These are phyloP conservation scores for Linurgus olivaceus DNA, from an alignment of 2,797 vertebrate genomes.

Conservation along the genomic window DNA sequence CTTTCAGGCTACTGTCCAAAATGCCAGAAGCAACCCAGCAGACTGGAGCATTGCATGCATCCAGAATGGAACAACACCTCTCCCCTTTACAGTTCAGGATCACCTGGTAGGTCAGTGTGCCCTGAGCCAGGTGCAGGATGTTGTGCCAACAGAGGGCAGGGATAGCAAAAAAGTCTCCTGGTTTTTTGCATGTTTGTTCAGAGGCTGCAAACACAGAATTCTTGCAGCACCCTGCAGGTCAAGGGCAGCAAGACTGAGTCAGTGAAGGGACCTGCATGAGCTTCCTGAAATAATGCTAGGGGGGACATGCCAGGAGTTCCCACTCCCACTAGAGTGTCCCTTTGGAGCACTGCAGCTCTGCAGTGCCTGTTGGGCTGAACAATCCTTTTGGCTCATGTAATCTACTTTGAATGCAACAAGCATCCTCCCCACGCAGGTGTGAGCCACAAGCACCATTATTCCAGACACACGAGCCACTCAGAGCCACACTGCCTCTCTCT, in stretches of 20 bases:
- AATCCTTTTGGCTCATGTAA: neutral
- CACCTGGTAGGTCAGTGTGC: neutral
- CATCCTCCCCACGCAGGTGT: neutral
- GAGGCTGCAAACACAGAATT: neutral
- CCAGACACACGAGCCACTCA: neutral
- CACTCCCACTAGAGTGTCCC: neutral
- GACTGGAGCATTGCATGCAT: neutral
- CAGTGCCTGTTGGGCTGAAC: neutral
- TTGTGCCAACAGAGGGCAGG: neutral
- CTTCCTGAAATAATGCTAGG: rapidly evolving
- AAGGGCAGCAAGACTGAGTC: neutral
- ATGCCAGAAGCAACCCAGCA: neutral
- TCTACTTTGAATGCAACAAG: conserved; percentile 33
- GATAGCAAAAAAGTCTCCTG: neutral
- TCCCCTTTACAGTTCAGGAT: neutral
- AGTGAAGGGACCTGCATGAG: neutral
- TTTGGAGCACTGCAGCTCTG: neutral
- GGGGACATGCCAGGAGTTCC: neutral
- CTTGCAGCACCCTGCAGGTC: neutral
- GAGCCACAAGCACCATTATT: conserved; percentile 10
- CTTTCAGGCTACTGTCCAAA: neutral
- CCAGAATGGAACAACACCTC: neutral
- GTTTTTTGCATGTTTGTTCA: neutral
- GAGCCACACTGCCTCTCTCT: neutral
- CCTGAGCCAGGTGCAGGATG: too few species aligned